Evolutionary conservation across 2,797 vertebrate genomes (phyloP).

Genomic region (Loris lydekkerianus): DNA sequence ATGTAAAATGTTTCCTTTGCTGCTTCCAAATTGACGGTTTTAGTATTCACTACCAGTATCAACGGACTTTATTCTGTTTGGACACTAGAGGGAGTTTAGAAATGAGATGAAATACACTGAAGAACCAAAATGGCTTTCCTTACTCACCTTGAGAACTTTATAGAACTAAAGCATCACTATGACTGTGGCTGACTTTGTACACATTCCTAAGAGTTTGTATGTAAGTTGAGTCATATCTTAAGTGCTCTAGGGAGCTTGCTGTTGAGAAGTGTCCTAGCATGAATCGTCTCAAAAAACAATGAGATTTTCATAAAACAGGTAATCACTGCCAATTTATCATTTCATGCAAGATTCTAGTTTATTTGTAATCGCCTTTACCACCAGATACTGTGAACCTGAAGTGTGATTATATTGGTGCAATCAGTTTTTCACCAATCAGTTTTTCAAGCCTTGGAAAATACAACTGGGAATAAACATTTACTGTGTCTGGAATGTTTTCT

Average conservation of each 20-base stretch:
- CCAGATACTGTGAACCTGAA: constrained; percentile 23
- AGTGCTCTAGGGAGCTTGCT: constrained; percentile 40
- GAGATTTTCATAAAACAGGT: constrained; percentile 60
- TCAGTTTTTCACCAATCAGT: constrained; percentile 26
- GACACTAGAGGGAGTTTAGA: constrained; percentile 71
- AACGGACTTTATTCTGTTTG: neutral
- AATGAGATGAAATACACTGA: neutral
- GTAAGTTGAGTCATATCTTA: constrained; percentile 71
- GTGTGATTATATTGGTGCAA: constrained; percentile 38
- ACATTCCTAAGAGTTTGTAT: neutral
- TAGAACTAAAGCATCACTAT: neutral
- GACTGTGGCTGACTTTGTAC: neutral
- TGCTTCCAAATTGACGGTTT: neutral
- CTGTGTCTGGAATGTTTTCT: neutral
- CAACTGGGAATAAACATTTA: constrained; percentile 6
- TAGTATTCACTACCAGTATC: neutral
- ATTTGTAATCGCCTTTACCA: constrained; percentile 34
- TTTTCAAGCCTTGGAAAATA: constrained; percentile 59
- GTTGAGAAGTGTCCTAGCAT: constrained; percentile 43
- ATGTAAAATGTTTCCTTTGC: constrained; percentile 28
- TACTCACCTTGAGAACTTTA: neutral
- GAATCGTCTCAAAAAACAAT: constrained; percentile 41
- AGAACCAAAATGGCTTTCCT: constrained; percentile 66
- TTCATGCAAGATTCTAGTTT: neutral
- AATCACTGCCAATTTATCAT: constrained; percentile 67